phyloP scores from a whole-genome alignment of 2,113 vertebrate genomes.

The Ictalurus furcatus region DNA sequence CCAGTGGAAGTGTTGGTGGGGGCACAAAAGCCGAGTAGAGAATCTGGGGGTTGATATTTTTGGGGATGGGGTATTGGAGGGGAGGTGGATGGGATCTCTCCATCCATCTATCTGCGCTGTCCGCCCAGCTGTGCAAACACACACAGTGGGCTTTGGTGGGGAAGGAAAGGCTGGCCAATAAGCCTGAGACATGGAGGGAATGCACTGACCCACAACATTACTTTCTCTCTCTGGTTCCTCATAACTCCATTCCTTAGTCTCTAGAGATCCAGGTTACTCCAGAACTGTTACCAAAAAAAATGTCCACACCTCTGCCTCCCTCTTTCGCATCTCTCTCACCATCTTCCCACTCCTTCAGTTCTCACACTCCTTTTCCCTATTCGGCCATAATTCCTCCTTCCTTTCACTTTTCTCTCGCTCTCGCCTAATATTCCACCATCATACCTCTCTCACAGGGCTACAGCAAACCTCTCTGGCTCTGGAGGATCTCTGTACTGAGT shows the following conservation, averaged over 20 bases:
- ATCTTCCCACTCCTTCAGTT: constrained; percentile 12
- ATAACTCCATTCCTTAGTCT: constrained; percentile 27
- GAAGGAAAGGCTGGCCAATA: constrained; percentile 49
- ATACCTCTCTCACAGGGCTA: constrained; percentile 30
- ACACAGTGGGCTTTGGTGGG: constrained; percentile 41
- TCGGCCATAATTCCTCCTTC: constrained; percentile 34
- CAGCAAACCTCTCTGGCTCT: constrained; percentile 8
- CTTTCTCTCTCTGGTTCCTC: constrained; percentile 1
- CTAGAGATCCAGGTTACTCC: constrained; percentile 33
- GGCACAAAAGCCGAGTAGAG: constrained; percentile 30
- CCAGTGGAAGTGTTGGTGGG: constrained; percentile 40
- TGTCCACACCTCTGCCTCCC: constrained; percentile 28
- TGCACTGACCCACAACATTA: constrained; percentile 40
- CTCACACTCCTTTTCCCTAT: constrained; percentile 35
- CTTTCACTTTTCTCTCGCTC: constrained; percentile 15
- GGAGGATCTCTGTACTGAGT: not conserved
- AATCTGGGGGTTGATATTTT: constrained; percentile 59
- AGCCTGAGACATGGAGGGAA: constrained; percentile 47
- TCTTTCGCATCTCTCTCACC: not conserved
- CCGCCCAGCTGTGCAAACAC: constrained; percentile 57
- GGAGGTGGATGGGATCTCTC: constrained; percentile 31
- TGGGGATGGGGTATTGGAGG: constrained; percentile 20
- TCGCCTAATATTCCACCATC: constrained; percentile 36
- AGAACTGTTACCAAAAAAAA: constrained; percentile 30
- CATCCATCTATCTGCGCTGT: constrained; percentile 42